phyloP scores from a whole-genome alignment of 2,113 vertebrate species.

The Athene cunicularia region DNA sequence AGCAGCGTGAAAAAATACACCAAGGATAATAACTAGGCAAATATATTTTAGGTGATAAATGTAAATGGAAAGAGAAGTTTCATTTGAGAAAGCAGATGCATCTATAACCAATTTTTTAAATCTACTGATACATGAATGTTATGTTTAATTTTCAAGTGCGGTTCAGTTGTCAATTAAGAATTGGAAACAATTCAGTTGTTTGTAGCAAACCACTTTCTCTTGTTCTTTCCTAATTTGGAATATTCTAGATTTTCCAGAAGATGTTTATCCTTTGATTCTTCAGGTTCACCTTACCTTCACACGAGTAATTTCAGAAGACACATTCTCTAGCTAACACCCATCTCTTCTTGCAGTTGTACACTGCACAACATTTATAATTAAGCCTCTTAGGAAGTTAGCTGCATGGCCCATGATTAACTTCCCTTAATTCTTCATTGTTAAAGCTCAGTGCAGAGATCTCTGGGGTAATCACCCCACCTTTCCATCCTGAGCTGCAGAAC shows the following conservation, averaged over 20 bases:
- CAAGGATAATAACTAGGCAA: neutral
- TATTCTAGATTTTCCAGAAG: neutral
- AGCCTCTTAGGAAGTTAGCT: conserved; percentile 53
- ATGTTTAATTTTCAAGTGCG: neutral
- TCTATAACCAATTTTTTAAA: neutral
- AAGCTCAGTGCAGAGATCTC: conserved; percentile 12
- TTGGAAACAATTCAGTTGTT: neutral
- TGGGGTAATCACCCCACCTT: conserved; percentile 7
- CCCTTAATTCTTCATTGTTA: conserved; percentile 45
- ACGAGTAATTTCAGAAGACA: neutral
- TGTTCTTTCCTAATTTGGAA: neutral
- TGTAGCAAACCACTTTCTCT: neutral
- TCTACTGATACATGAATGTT: neutral
- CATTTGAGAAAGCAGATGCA: conserved; percentile 11
- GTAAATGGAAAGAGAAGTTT: neutral
- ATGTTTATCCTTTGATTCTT: neutral
- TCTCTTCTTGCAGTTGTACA: conserved; percentile 8
- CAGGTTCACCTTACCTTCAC: neutral
- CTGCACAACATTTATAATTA: conserved; percentile 59
- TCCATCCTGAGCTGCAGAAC: neutral
- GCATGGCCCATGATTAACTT: conserved; percentile 12
- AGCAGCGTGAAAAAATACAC: neutral
- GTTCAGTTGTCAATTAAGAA: neutral
- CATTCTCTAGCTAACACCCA: neutral
- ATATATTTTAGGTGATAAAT: neutral